phyloP scores from a whole-genome alignment of 1,140 invertebrate genomes.

The Penaeus indicus region DNA sequence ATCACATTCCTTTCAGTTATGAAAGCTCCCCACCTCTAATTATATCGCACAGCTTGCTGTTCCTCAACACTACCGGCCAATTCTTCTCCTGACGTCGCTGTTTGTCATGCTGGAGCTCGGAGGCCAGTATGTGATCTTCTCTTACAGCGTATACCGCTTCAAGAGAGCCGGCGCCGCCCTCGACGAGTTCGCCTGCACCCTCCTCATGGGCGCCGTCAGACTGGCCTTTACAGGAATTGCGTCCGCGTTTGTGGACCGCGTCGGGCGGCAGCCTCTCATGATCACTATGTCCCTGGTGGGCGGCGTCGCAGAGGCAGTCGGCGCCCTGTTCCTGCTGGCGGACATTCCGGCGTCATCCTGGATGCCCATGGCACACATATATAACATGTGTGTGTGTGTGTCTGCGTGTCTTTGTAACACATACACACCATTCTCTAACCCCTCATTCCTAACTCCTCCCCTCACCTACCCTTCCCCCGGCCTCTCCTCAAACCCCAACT shows the following conservation, averaged over 20 bases:
- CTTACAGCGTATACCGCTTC: conserved; percentile 41
- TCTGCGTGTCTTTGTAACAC: no score
- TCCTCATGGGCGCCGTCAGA: conserved; percentile 36
- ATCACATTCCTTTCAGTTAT: no score
- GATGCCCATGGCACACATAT: conserved; percentile 20
- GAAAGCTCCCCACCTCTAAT: no score
- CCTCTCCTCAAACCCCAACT: no score
- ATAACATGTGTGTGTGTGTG: no score
- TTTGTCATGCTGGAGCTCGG: conserved; percentile 16
- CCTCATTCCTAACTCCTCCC: no score
- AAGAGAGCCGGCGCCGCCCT: conserved; percentile 5
- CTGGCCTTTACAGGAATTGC: conserved; percentile 11
- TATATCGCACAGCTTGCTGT: no score
- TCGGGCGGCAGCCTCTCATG: conserved; percentile 27
- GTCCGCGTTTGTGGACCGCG: conserved; percentile 24
- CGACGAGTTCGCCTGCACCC: conserved; percentile 21
- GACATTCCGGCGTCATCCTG: conserved; percentile 8
- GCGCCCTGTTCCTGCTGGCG: neutral
- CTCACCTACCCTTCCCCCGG: no score
- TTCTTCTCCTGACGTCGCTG: conserved; percentile 7
- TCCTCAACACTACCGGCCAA: conserved; percentile 35
- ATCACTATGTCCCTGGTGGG: conserved; percentile 10
- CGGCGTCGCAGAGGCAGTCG: conserved; percentile 26
- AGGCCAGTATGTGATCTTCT: conserved; percentile 37
- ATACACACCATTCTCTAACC: no score